These are phyloP conservation scores for Sitta europaea DNA, from an alignment of 2,113 vertebrate genomes.

Conservation along the genomic window DNA sequence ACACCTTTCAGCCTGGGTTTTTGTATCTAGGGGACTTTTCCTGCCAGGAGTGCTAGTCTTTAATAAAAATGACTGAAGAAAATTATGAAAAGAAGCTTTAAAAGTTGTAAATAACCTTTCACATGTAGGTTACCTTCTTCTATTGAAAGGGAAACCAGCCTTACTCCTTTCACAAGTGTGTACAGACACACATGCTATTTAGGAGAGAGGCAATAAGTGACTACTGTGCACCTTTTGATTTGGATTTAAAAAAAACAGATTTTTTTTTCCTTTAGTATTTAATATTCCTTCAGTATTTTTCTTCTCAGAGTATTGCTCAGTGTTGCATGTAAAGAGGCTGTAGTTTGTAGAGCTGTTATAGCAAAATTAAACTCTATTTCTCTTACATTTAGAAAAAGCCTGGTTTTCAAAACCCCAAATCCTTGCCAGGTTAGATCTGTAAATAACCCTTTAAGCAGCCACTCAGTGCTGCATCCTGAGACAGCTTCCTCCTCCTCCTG, in stretches of 20 bases:
- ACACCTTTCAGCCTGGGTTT: background rate
- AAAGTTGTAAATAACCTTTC: slow-evolving; percentile 1
- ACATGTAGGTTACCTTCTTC: background rate
- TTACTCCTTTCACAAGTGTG: background rate
- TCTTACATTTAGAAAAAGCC: background rate
- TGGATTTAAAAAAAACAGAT: background rate
- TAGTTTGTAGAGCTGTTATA: background rate
- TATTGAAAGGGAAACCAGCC: background rate
- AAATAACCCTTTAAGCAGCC: background rate
- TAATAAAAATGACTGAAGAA: background rate
- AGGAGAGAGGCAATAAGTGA: background rate
- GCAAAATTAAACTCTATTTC: background rate
- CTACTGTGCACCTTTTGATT: background rate
- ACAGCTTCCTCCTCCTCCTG: background rate
- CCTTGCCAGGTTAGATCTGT: background rate
- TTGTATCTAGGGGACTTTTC: background rate
- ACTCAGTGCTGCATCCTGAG: background rate
- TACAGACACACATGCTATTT: background rate
- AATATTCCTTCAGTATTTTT: background rate
- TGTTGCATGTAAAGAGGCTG: background rate
- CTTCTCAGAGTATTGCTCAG: background rate
- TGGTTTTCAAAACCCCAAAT: background rate
- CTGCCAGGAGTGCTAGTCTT: background rate
- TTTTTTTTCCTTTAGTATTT: background rate
- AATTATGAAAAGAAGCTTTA: slow-evolving; percentile 30